phyloP scores from a whole-genome alignment of 2,113 vertebrate genomes.

The Anoplopoma fimbria region DNA sequence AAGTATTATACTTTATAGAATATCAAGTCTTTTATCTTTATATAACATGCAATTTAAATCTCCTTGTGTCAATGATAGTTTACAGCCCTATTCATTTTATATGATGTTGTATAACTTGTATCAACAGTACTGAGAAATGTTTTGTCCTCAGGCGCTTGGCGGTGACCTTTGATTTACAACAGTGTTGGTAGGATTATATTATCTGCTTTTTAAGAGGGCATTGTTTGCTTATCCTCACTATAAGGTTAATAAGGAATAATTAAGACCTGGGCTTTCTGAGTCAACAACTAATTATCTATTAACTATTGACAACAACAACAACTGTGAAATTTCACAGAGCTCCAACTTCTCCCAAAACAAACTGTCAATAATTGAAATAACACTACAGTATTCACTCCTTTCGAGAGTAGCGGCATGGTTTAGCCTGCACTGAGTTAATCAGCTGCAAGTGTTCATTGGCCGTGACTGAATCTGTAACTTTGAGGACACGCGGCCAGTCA shows the following conservation, averaged over 20 bases:
- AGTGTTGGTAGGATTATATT: constrained; percentile 38
- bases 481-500: neutral
- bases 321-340: constrained; percentile 5
- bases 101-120: neutral
- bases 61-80: neutral
- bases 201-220: neutral
- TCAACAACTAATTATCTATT: constrained; percentile 28
- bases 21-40: neutral
- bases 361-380: constrained; percentile 59
- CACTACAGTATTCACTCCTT: neutral
- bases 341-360: constrained; percentile 36
- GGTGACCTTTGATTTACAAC: constrained; percentile 64
- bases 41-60: neutral
- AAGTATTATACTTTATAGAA: neutral
- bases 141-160: neutral
- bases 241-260: constrained; percentile 71
- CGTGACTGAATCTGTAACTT: constrained; percentile 34
- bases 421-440: constrained; percentile 27
- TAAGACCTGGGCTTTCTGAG: constrained; percentile 60
- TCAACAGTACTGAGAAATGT: neutral
- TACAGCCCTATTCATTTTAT: neutral
- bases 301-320: constrained; percentile 58
- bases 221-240: constrained; percentile 38
- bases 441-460: constrained; percentile 17
- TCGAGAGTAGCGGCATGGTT: neutral